Evolutionary conservation across 2,888 invertebrate genomes (phyloP), one percentile per base, ranked within the genome.

Genomic region (Drosophila subquinaria): DNA sequence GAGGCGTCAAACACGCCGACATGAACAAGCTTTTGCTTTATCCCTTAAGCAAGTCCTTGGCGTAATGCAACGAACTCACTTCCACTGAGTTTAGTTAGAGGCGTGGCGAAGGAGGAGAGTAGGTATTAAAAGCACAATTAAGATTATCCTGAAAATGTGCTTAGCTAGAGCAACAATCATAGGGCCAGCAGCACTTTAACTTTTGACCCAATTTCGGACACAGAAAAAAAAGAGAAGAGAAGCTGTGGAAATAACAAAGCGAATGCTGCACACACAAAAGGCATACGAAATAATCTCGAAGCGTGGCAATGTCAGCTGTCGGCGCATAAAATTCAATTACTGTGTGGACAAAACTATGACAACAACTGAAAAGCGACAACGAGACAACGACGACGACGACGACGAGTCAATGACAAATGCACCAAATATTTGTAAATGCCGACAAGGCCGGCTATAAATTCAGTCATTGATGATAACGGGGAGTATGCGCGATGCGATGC

Each of bases 11-110:
- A 42, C 57, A 70, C 50, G 63, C 51, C 62, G 59, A 63, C 56
- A 45, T 35, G 63, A 61, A 69, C 71, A 74, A 77, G 76, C 88
- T 74, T 69, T 78, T 61, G 69, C 67, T 59, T 71, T 71, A 64
- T 69, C 47, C 69, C 66, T 68, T 69, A 66, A 69, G 30, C 60
- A 68, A 63, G 85, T 80, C 89, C 90, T 81, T 88, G 83, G 74
- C 66, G 65, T 60, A 81, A 87, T 79, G 72, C 89, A 87, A 74
- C 79, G 90, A 90, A 82, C 86, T 75, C 45, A 33, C 17, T 60
- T 23, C 33, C 52, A 57, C 43, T 36, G 17, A 10, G 30, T 43
- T 50, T 30, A 3, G 13, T 13, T 50, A n/a, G 47, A 10, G 15
- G 3, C 0, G 2, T 5, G 13, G 33, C 6, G 13, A 8, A 10